These are phyloP conservation scores for Rhaphigaster nebulosa DNA, from an alignment of 2,888 invertebrate species.

Conservation along the genomic window DNA sequence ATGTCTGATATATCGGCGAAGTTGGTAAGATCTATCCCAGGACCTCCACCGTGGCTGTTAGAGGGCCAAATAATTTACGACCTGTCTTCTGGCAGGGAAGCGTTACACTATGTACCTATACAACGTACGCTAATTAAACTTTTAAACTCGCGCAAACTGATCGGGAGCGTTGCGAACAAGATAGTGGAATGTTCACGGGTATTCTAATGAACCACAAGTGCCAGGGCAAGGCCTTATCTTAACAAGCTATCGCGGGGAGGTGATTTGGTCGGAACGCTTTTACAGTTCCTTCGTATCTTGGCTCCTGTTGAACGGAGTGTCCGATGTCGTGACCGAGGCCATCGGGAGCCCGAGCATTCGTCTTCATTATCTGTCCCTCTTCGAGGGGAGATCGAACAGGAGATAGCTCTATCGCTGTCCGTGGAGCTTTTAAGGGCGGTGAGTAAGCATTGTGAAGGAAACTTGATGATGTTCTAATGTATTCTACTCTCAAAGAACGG, in stretches of 20 bases:
- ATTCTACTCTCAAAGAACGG: background rate
- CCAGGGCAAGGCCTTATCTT: background rate
- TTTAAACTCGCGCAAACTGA: background rate
- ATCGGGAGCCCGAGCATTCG: background rate
- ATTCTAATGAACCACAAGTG: background rate
- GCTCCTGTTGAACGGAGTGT: background rate
- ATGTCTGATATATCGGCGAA: background rate
- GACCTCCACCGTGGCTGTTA: background rate
- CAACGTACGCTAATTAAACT: background rate
- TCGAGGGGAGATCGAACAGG: background rate
- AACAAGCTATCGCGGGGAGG: background rate
- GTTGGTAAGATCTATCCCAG: background rate
- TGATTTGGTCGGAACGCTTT: background rate
- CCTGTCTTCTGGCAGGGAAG: background rate
- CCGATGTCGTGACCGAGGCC: background rate
- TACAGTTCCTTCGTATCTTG: background rate
- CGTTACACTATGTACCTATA: background rate
- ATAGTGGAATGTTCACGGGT: background rate
- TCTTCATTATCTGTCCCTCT: background rate
- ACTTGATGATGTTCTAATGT: background rate
- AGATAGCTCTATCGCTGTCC: background rate
- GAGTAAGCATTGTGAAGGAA: background rate
- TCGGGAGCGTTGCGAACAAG: background rate
- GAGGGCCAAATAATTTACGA: background rate
- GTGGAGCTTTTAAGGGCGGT: background rate